Percentiles rank a stretch among this genome's conserved stretches.
phyloP scores from a whole-genome alignment of 2,797 vertebrate species.

The Meda fulgida region DNA sequence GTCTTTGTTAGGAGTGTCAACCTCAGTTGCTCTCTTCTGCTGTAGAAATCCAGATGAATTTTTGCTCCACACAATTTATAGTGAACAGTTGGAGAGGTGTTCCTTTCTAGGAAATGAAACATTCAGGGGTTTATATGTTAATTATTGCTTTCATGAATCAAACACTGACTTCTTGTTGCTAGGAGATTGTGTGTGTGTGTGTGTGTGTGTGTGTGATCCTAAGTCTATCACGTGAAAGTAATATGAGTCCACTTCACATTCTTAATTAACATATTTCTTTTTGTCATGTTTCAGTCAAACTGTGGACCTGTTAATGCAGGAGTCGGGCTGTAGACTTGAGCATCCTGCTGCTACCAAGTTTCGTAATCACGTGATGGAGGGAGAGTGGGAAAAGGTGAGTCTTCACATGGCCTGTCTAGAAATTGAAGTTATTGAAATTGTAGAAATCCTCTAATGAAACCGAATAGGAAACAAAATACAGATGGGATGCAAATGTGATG shows the following conservation, averaged over 20 bases:
- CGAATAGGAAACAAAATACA: no score
- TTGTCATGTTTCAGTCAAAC: slow-evolving; percentile 85
- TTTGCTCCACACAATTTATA: neutral
- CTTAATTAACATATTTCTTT: neutral
- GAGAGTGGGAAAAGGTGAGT: slow-evolving; percentile 97
- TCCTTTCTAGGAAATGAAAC: neutral
- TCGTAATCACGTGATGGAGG: slow-evolving; percentile 97
- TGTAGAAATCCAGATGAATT: neutral
- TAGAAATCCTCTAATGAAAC: neutral
- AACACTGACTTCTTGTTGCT: slow-evolving; percentile 18
- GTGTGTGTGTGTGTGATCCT: neutral
- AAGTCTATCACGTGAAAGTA: neutral
- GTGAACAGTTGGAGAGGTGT: neutral
- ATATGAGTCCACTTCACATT: neutral
- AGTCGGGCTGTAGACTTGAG: slow-evolving; percentile 97
- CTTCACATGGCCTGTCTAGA: neutral
- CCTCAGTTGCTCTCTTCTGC: neutral
- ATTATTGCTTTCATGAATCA: slow-evolving; percentile 17
- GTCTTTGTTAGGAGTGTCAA: neutral
- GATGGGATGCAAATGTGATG: neutral
- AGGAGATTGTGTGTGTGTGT: neutral
- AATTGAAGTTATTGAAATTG: neutral
- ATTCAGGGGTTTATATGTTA: neutral
- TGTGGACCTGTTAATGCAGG: slow-evolving; percentile 98
- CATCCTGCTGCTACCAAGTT: slow-evolving; percentile 98